Percentiles rank a stretch among this genome's conserved stretches.
Evolutionary conservation across 2,797 vertebrate species (phyloP).

Genomic region (Mustela erminea): DNA sequence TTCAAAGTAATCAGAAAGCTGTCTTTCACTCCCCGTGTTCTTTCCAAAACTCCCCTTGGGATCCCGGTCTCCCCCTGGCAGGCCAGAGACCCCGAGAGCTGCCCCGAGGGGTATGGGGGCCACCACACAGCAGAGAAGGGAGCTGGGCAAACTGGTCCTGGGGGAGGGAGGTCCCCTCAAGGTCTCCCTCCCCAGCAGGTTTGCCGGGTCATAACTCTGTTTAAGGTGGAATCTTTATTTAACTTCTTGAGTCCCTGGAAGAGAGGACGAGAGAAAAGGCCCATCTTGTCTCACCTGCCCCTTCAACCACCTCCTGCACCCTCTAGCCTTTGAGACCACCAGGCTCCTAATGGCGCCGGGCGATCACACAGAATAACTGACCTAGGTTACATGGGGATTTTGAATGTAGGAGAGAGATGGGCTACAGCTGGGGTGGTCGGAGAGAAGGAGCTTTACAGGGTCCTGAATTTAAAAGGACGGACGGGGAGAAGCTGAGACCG

Average conservation of each 20-base stretch:
- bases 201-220: slow-evolving; percentile 70
- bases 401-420: background rate
- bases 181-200: background rate
- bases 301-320: background rate
- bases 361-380: background rate
- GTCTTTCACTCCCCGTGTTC: background rate
- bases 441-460: background rate
- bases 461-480: background rate
- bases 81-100: background rate
- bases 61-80: background rate
- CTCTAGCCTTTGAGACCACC: background rate
- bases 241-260: slow-evolving; percentile 62
- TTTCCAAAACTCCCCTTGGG: background rate
- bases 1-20: slow-evolving; percentile 9
- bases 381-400: background rate
- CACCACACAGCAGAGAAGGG: fast-evolving
- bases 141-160: fast-evolving
- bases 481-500: background rate
- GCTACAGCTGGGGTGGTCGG: background rate
- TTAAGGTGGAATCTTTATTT: slow-evolving; percentile 92
- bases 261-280: background rate
- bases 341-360: background rate
- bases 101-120: background rate
- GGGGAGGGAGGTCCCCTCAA: fast-evolving
- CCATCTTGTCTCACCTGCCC: background rate